A percentile compares a stretch with the other conserved stretches of the same genome.
phyloP scores from a whole-genome alignment of 2,113 vertebrate genomes.

The Chlamydotis undulata region DNA sequence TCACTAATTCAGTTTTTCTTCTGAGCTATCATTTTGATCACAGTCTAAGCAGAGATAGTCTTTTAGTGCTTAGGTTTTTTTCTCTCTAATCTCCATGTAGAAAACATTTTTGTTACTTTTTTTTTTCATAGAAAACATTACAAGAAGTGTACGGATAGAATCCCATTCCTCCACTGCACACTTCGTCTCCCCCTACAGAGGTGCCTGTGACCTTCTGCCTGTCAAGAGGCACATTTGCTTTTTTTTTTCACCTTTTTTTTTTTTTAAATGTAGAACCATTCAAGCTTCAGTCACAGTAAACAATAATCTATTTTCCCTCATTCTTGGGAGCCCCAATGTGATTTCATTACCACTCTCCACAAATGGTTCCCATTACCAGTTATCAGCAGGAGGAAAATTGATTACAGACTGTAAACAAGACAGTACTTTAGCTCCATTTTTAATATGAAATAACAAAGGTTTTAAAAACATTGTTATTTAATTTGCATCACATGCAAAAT shows the following conservation, averaged over 20 bases:
- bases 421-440: neutral
- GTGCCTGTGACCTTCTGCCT: neutral
- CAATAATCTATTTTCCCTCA: neutral
- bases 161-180: neutral
- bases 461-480: neutral
- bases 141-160: neutral
- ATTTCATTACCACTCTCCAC: neutral
- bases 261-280: neutral
- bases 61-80: neutral
- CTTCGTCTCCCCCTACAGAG: neutral
- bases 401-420: neutral
- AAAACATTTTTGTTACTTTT: neutral
- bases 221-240: neutral
- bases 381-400: neutral
- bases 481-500: neutral
- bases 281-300: neutral
- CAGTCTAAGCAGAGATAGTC: neutral
- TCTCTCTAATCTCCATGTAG: neutral
- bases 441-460: neutral
- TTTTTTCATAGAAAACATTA: neutral
- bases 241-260: fast-evolving
- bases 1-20: neutral
- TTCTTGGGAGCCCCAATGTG: neutral
- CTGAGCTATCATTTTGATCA: neutral
- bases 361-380: neutral